Evolutionary conservation across 1,140 invertebrate species (phyloP).

Genomic region (Drosophila grimshawi): DNA sequence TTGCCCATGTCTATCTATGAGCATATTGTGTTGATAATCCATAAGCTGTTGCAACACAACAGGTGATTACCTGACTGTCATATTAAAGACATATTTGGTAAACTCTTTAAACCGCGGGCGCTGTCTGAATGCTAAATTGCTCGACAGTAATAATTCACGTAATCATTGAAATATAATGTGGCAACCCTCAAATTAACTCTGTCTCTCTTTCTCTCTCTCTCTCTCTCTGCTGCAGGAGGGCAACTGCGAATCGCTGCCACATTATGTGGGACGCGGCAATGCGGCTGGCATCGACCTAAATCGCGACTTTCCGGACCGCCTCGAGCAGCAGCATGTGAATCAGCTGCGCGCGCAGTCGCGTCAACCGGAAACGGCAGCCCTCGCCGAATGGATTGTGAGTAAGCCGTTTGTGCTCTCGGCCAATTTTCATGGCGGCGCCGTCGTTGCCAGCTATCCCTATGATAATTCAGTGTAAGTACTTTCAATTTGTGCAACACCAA

Average conservation of each 20-base stretch:
- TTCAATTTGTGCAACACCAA: background rate
- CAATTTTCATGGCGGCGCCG: constrained; percentile 95
- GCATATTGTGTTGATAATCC: background rate
- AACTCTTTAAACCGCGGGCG: constrained; percentile 23
- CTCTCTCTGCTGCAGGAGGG: constrained; percentile 88
- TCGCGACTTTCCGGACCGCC: constrained; percentile 94
- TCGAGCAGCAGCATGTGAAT: constrained; percentile 85
- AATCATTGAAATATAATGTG: constrained; percentile 9
- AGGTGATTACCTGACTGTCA: constrained; percentile 37
- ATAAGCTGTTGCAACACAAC: constrained; percentile 30
- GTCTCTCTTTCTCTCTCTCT: constrained; percentile 5
- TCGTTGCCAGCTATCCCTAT: constrained; percentile 96
- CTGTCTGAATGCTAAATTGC: constrained; percentile 32
- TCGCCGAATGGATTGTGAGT: constrained; percentile 94
- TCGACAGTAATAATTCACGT: constrained; percentile 20
- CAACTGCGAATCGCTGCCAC: constrained; percentile 88
- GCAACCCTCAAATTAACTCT: constrained; percentile 2
- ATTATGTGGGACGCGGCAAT: constrained; percentile 91
- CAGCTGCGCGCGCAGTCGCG: constrained; percentile 85
- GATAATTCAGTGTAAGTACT: constrained; percentile 89
- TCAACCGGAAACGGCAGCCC: constrained; percentile 95
- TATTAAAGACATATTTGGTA: constrained; percentile 45
- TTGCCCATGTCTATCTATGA: background rate
- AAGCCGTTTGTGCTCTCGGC: constrained; percentile 96
- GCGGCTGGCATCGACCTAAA: constrained; percentile 93